These are phyloP conservation scores for Enteromius treurensis DNA, from an alignment of 2,797 vertebrate genomes.

Conservation along the genomic window DNA sequence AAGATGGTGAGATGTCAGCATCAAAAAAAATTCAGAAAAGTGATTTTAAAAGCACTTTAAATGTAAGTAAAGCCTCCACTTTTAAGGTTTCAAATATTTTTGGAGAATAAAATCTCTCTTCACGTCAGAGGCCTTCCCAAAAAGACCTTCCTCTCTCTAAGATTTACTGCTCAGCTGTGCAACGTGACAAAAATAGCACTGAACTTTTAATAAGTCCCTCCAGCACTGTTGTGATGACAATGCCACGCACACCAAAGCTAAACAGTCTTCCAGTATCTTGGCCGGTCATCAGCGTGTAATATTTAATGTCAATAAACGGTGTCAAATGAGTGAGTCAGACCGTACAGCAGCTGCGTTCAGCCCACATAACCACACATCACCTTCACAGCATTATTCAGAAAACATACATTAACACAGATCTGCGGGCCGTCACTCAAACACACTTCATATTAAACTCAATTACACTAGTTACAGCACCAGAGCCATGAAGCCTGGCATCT, in stretches of 20 bases:
- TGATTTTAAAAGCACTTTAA: too few species aligned
- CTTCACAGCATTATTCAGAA: conserved; percentile 32
- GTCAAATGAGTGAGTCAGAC: conserved; percentile 41
- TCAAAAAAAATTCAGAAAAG: too few species aligned
- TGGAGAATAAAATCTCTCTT: too few species aligned
- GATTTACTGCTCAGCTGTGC: neutral
- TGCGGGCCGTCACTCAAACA: neutral
- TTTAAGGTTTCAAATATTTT: too few species aligned
- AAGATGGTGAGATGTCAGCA: too few species aligned
- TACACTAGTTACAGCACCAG: neutral
- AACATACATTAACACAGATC: conserved; percentile 26
- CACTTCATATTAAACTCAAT: neutral
- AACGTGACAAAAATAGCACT: neutral
- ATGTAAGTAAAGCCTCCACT: too few species aligned
- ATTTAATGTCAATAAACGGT: conserved; percentile 41
- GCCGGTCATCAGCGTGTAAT: conserved; percentile 15
- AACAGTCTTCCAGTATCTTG: conserved; percentile 15
- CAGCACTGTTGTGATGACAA: neutral
- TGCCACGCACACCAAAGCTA: conserved; percentile 5
- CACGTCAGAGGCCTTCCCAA: neutral
- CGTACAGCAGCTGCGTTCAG: conserved; percentile 20
- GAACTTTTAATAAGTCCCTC: neutral
- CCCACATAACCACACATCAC: conserved; percentile 42
- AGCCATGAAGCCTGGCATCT: neutral
- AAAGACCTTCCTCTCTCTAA: too few species aligned